Evolutionary conservation across 2,797 vertebrate species (phyloP).

Genomic region (Decapterus maruadsi): DNA sequence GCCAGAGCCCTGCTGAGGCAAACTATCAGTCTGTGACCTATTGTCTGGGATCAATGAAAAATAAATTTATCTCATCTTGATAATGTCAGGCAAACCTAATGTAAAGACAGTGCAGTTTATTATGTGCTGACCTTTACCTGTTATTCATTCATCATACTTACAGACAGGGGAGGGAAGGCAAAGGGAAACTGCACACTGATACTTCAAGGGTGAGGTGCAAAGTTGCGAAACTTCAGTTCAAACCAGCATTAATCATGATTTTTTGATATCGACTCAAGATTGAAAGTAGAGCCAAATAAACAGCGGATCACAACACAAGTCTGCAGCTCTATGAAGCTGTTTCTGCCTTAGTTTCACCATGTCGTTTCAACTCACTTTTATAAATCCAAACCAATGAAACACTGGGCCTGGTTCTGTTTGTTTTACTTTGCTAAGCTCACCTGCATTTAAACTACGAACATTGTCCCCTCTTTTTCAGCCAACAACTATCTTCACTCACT

Average conservation of each 20-base stretch:
- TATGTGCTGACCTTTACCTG: conserved; percentile 75
- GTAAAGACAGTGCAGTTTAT: conserved; percentile 75
- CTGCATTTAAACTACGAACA: no score
- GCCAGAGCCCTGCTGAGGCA: conserved; percentile 15
- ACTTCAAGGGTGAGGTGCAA: conserved; percentile 8
- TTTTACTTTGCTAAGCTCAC: neutral
- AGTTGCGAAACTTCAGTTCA: conserved; percentile 7
- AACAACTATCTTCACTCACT: no score
- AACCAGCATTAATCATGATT: conserved; percentile 9
- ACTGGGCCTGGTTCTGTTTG: neutral
- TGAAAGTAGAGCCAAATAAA: neutral
- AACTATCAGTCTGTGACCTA: conserved; percentile 54
- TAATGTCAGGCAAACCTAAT: conserved; percentile 71
- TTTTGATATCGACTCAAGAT: neutral
- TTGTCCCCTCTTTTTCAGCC: no score
- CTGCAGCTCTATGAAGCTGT: neutral
- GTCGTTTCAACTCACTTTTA: neutral
- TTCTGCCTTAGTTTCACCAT: neutral
- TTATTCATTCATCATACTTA: conserved; percentile 72
- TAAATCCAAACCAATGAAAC: no score
- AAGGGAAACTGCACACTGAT: conserved; percentile 1
- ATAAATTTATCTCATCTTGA: conserved; percentile 66
- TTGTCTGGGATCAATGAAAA: conserved; percentile 73
- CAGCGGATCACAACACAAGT: neutral
- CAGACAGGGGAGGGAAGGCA: conserved; percentile 13